Base-by-base conservation (phyloP, 1,140 invertebrate genomes). In the Chrysoperla carnea region DNA sequence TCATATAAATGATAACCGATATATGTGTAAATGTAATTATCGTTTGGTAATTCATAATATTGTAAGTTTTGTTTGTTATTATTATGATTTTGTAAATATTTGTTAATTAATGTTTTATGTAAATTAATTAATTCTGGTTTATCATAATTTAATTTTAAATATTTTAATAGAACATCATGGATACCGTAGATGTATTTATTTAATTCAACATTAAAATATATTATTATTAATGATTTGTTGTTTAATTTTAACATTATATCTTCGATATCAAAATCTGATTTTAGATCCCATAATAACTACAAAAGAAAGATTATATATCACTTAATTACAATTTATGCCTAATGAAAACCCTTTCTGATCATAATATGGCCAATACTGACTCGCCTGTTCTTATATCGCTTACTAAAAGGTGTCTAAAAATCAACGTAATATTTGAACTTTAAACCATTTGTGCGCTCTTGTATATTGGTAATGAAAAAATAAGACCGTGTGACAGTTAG, bases 1-100 rank as follows among this genome's bases (percentile, higher is more conserved):
- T 60, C 46, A 41, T 53, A 48, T 13, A 66, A 46, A 49, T 67
- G 64, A 46, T 67, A 63, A 1, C 60, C 62, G 35, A 66, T 42
- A 47, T 56, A 59, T 36, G 52, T 55, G 15, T 56, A 55, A 27
- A 64, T 61, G 43, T 67, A 67, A 23, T 56, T 55, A 45, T 66
- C 62, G 38, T 63, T 51, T 7, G 58, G 58, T 23, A 23, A 23
- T 23, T 23, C 17, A 23, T 23, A 23, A 23, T 23, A 23, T 23
- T 23, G 17, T 23, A 23, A 5, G 2, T 23, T 23, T 23, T 23
- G 17, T 3, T 3, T 3, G 2, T 23, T 23, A 23, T 23, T 23
- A 3, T 23, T 2, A 31, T 64, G 46, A 15, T 50, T 47, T n/a
- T 48, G 45, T 43, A 48, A 63, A 23, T 63, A 44, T 31, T 46